A percentile compares a stretch with the other conserved stretches of the same genome.
Evolutionary conservation across 1,140 invertebrate genomes (phyloP).

Genomic region (Lucilia sericata): DNA sequence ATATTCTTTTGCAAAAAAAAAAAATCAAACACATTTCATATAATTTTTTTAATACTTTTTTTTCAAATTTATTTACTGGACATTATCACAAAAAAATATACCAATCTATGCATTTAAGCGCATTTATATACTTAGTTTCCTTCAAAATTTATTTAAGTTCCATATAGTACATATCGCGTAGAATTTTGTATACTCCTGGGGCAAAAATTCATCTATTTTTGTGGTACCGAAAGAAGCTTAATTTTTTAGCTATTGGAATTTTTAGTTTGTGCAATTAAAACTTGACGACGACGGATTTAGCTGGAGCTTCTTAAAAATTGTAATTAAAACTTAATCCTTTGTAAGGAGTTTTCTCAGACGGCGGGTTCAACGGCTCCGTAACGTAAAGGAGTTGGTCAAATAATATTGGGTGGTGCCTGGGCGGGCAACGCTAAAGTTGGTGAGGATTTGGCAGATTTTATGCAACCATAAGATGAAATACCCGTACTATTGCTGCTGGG

Average conservation of each 20-base stretch:
- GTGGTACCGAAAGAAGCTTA: background rate
- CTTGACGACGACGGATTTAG: background rate
- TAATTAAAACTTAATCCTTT: background rate
- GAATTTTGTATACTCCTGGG: background rate
- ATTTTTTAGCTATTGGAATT: no score
- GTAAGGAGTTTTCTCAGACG: constrained; percentile 52
- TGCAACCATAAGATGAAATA: constrained; percentile 64
- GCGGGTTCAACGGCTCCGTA: constrained; percentile 63
- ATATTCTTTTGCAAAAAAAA: no score
- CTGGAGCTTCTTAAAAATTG: background rate
- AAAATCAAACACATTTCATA: no score
- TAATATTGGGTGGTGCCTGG: constrained; percentile 59
- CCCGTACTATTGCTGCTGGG: constrained; percentile 64
- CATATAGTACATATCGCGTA: background rate
- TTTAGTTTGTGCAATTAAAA: no score
- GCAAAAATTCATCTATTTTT: background rate
- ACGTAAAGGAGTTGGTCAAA: constrained; percentile 68
- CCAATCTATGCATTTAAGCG: constrained; percentile 20
- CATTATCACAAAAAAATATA: constrained; percentile 44
- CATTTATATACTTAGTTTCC: background rate
- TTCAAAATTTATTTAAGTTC: background rate
- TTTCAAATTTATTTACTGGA: constrained; percentile 32
- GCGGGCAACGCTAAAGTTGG: constrained; percentile 50
- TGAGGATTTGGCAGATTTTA: constrained; percentile 65
- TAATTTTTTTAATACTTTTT: no score